Percentiles rank a stretch among this genome's conserved stretches.
Evolutionary conservation across 2,888 invertebrate genomes (phyloP).

Genomic region (Micoletzkya japonica): DNA sequence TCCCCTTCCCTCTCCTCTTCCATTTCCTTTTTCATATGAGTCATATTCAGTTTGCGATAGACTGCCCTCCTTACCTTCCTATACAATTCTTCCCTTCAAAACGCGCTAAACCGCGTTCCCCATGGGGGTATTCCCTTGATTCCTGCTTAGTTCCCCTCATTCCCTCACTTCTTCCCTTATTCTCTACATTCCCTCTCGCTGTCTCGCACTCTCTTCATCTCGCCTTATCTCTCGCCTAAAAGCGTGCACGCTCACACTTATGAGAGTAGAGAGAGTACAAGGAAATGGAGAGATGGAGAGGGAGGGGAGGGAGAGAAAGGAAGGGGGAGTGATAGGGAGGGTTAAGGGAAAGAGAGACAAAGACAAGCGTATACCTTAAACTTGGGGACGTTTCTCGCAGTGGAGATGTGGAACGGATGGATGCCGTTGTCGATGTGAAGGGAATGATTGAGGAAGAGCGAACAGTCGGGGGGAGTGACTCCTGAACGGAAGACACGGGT

Average conservation of each 20-base stretch:
- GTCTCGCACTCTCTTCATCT: no score
- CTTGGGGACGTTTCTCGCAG: slow-evolving; percentile 31
- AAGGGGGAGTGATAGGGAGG: background rate
- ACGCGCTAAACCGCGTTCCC: no score
- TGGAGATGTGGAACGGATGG: slow-evolving; percentile 30
- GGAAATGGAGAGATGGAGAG: background rate
- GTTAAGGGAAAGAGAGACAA: background rate
- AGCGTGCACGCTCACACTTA: no score
- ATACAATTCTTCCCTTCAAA: no score
- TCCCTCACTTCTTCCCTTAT: no score
- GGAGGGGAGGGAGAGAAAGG: background rate
- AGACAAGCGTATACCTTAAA: slow-evolving; percentile 33
- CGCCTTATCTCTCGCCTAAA: no score
- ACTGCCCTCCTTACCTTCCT: no score
- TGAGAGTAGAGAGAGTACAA: background rate
- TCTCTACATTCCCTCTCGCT: no score
- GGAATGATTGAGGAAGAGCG: slow-evolving; percentile 3
- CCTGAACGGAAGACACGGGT: background rate
- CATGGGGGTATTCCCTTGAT: no score
- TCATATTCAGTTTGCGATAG: background rate
- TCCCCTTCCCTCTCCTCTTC: background rate
- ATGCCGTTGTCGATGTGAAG: background rate
- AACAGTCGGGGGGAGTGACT: background rate
- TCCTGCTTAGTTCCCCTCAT: no score
- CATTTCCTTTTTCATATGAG: background rate